Conservation (phyloP, 2,113 vertebrate species). For the Nothocercus nigrocapillus region DNA sequence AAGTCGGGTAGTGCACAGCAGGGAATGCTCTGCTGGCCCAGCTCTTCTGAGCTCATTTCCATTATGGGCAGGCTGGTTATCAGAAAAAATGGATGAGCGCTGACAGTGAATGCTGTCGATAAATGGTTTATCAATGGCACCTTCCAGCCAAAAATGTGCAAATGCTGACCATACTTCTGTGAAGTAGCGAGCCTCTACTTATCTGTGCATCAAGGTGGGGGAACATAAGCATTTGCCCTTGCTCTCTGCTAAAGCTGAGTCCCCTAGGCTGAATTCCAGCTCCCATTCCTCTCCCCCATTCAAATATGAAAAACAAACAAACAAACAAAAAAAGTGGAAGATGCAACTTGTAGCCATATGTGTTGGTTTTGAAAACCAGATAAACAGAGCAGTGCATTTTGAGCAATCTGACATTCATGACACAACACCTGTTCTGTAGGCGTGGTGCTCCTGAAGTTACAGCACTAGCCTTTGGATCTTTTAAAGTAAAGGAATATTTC, state of each 20-base stretch:
- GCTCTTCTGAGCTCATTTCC: neutral
- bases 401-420: fast-evolving
- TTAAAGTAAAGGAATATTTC: neutral
- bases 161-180: neutral
- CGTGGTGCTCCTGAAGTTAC: neutral
- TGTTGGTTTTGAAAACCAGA: neutral
- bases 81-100: neutral
- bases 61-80: neutral
- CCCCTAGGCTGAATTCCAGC: neutral
- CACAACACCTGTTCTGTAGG: neutral
- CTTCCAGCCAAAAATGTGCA: neutral
- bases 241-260: neutral
- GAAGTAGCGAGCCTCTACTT: neutral
- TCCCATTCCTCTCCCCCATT: neutral
- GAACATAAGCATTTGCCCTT: neutral
- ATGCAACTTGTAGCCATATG: neutral
- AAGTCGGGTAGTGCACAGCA: neutral
- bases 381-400: neutral
- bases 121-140: neutral
- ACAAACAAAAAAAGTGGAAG: neutral
- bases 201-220: neutral
- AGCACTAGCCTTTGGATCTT: neutral
- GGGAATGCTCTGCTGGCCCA: neutral
- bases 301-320: neutral
- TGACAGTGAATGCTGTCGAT: neutral